phyloP scores from a whole-genome alignment of 2,113 vertebrate genomes.

The Calonectris borealis region DNA sequence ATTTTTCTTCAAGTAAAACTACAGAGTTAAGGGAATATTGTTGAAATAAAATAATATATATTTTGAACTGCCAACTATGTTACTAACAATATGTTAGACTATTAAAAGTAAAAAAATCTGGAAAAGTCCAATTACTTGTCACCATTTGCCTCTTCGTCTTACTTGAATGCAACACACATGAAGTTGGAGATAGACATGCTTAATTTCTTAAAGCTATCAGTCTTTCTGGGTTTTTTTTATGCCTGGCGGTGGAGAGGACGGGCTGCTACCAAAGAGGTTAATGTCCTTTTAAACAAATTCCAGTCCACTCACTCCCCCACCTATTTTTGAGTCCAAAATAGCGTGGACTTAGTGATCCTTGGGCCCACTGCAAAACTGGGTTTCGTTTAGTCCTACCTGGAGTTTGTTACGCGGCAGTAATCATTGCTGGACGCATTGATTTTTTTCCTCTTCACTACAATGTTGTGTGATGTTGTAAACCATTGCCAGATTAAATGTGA shows the following conservation, averaged over 20 bases:
- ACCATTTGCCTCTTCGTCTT: background rate
- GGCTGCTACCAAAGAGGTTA: background rate
- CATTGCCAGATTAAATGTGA: slow-evolving; percentile 9
- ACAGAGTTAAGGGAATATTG: slow-evolving; percentile 9
- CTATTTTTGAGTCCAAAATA: background rate
- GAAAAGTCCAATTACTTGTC: background rate
- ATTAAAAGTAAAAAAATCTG: slow-evolving; percentile 15
- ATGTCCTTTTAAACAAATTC: background rate
- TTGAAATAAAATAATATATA: slow-evolving; percentile 58
- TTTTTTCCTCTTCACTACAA: background rate
- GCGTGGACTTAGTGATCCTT: background rate
- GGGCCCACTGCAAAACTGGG: background rate
- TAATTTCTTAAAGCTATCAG: background rate
- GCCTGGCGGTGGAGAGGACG: fast-evolving
- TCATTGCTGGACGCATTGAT: background rate
- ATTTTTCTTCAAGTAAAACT: background rate
- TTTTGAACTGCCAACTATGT: slow-evolving; percentile 24
- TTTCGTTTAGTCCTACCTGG: background rate
- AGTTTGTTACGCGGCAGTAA: background rate
- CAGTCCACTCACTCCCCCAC: background rate
- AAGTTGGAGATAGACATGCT: background rate
- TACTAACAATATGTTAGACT: background rate
- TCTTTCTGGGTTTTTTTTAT: background rate
- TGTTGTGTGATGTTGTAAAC: background rate
- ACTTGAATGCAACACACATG: background rate